phyloP scores from a whole-genome alignment of 2,888 invertebrate genomes.

The Perizoma flavofasciatum region DNA sequence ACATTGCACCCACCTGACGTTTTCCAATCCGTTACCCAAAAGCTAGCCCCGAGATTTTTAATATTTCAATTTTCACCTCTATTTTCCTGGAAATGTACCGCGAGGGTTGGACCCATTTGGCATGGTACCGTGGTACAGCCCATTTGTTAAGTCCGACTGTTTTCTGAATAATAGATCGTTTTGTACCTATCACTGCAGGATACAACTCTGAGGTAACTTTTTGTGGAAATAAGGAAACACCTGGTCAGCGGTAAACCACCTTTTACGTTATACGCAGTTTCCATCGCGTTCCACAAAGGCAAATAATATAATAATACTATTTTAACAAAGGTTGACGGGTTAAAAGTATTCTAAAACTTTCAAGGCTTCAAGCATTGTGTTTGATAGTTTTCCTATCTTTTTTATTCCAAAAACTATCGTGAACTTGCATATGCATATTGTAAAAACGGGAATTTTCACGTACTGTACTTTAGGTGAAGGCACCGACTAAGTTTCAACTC shows the following conservation, averaged over 20 bases:
- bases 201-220: neutral
- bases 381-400: no score
- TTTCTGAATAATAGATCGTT: slow-evolving; percentile 24
- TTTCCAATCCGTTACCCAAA: slow-evolving; percentile 24
- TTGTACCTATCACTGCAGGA: neutral
- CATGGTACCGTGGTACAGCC: slow-evolving; percentile 5
- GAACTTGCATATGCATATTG: no score
- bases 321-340: no score
- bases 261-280: no score
- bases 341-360: no score
- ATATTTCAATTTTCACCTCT: slow-evolving; percentile 34
- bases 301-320: no score
- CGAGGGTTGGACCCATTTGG: slow-evolving; percentile 17
- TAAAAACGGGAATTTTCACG: no score
- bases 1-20: slow-evolving; percentile 31
- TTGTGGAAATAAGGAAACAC: neutral
- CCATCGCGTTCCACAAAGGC: no score
- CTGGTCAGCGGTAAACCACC: neutral
- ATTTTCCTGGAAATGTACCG: slow-evolving; percentile 23
- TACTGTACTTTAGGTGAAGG: no score
- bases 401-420: no score
- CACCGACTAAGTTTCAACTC: no score
- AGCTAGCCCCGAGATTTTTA: slow-evolving; percentile 29
- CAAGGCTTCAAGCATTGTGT: no score
- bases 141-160: slow-evolving; percentile 19